Base-by-base conservation (phyloP, 2,888 invertebrate genomes). In the Zele albiditarsus region DNA sequence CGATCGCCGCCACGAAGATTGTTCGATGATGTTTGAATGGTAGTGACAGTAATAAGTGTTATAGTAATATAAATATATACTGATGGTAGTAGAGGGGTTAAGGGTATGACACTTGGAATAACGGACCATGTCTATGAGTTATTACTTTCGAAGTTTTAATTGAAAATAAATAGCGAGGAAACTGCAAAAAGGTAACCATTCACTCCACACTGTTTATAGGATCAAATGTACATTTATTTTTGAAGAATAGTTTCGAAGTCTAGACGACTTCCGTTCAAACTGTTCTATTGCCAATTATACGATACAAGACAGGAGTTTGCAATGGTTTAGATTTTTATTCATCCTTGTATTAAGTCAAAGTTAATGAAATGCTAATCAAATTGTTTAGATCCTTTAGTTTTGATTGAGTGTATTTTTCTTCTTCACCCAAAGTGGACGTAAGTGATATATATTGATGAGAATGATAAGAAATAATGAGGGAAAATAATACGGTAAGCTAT, bases 1-100 rank as follows among this genome's bases (percentile, higher is more conserved):
- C 91, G 93, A 0, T 92, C 92, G 77, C 94, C 95, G 0, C 96
- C 95, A 0, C 91, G 94, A 80, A 95, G 95, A 12, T 91, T 96
- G 76, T 96, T 96, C 82, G 96, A 96, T 86, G 96, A 96, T 88
- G 95, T 96, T 76, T 96, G 91, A 89, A 78, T 46, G 0, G 38
- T 10, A 33, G 31, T 46, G 27, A 8, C 10, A 20, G 6, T 28
- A 1, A 27, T 46, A 14, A 28, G 0, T 16, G 20, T 53, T 12
- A 42, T 68, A 65, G 12, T 42, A 23, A 67, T 38, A 8, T 38
- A 8, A 8, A 38, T 38, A 38, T 38, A 38, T 38, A 31, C 31
- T n/a, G 12, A 6, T 12, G 8, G 38, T 2, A 38, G 12, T 0
- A 38, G 53, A 53, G 2, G 16, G n/a, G 16, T 16, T 53, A 5